Evolutionary conservation across 2,797 vertebrate genomes (phyloP).

Genomic region (Vultur gryphus): DNA sequence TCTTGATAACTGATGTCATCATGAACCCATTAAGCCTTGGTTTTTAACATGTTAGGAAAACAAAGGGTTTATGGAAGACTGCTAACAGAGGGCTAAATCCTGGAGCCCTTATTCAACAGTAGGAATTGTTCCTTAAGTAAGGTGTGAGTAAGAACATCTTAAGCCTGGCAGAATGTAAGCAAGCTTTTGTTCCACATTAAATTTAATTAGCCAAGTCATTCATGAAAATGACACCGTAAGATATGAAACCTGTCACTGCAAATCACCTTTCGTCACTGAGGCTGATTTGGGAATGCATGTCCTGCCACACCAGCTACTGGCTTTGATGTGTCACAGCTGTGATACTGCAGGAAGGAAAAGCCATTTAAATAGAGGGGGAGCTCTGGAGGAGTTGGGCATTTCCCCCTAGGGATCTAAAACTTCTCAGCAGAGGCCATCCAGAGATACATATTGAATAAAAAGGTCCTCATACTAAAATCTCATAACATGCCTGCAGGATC

Average conservation of each 20-base stretch:
- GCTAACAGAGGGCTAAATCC: slow-evolving; percentile 61
- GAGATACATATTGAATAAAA: not conserved
- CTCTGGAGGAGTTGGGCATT: not conserved
- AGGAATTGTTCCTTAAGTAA: slow-evolving; percentile 44
- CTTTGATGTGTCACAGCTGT: slow-evolving; percentile 59
- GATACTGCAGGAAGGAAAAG: slow-evolving; percentile 17
- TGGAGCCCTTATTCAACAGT: slow-evolving; percentile 36
- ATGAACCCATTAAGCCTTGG: slow-evolving; percentile 59
- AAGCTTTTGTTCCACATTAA: slow-evolving; percentile 53
- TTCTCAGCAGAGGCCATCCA: not conserved
- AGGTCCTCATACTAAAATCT: not conserved
- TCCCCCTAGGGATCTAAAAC: not conserved
- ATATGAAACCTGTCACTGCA: slow-evolving; percentile 49
- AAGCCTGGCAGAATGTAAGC: slow-evolving; percentile 34
- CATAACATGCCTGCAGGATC: not conserved
- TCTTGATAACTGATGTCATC: slow-evolving; percentile 70
- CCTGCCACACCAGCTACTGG: slow-evolving; percentile 40
- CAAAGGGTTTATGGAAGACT: slow-evolving; percentile 66
- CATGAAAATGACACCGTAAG: slow-evolving; percentile 43
- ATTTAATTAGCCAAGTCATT: slow-evolving; percentile 52
- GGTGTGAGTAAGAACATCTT: slow-evolving; percentile 58
- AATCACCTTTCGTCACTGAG: slow-evolving; percentile 38
- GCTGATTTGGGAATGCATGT: slow-evolving; percentile 14
- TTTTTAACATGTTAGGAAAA: slow-evolving; percentile 61
- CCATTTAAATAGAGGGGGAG: not conserved